Percentiles rank a stretch among this genome's conserved stretches.
Conservation (phyloP, 2,797 vertebrate genomes). For the Antennarius maculatus region DNA sequence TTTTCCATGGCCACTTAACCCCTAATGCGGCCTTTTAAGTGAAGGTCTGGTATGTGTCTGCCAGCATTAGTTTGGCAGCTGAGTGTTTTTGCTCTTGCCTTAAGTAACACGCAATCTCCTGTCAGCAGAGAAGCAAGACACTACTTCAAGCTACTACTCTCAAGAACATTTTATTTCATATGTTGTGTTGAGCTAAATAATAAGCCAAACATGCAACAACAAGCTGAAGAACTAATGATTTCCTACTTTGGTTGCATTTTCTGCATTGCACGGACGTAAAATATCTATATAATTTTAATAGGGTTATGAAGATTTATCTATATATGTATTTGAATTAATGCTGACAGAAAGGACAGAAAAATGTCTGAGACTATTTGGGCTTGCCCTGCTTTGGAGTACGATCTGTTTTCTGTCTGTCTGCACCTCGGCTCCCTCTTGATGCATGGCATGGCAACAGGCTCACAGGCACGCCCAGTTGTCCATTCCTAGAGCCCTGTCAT, state of each 20-base stretch:
- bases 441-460: constrained; percentile 36
- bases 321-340: not conserved
- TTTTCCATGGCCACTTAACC: constrained; percentile 80
- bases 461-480: constrained; percentile 36
- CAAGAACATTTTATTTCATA: constrained; percentile 5
- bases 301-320: not conserved
- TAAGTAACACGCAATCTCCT: constrained; percentile 58
- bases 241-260: not conserved
- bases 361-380: constrained; percentile 15
- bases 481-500: constrained; percentile 18
- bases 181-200: not conserved
- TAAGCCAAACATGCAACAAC: not conserved
- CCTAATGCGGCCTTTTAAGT: constrained; percentile 74
- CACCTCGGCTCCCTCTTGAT: constrained; percentile 62
- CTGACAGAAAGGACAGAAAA: constrained; percentile 14
- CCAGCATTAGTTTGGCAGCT: constrained; percentile 63
- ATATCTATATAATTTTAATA: not conserved
- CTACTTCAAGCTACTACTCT: constrained; percentile 30
- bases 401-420: constrained; percentile 75
- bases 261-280: not conserved
- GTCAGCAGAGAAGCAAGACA: constrained; percentile 41
- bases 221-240: not conserved
- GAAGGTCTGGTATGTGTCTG: constrained; percentile 78
- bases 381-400: constrained; percentile 34
- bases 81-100: constrained; percentile 60